Percentiles rank a stretch among this genome's conserved stretches.
Evolutionary conservation across 1,140 invertebrate genomes (phyloP).

Genomic region (Homarus americanus): DNA sequence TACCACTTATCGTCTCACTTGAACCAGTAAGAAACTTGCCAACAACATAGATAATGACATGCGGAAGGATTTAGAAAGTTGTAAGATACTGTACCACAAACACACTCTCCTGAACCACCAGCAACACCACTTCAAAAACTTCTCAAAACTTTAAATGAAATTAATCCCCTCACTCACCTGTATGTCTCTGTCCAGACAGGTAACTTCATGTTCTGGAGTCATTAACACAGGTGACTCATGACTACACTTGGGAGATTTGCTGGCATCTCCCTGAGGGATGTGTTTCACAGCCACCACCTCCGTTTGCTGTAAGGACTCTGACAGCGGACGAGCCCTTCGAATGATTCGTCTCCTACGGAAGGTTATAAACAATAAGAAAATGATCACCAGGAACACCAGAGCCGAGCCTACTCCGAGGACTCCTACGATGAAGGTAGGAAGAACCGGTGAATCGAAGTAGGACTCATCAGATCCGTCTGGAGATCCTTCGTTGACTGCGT

Average conservation of each 20-base stretch:
- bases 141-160: no score
- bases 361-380: neutral
- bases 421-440: slow-evolving; percentile 7
- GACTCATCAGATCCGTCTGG: neutral
- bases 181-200: neutral
- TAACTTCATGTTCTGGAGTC: neutral
- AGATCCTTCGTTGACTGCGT: neutral
- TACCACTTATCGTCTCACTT: no score
- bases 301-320: neutral
- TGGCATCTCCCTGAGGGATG: neutral
- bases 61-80: no score
- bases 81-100: no score
- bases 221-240: neutral
- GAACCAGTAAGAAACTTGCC: no score
- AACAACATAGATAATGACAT: no score
- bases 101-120: no score
- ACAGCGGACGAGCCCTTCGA: neutral
- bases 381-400: slow-evolving; percentile 16
- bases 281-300: neutral
- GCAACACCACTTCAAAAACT: no score
- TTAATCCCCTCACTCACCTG: neutral
- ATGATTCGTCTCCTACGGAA: neutral
- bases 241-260: neutral
- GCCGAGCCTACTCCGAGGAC: neutral
- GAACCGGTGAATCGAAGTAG: neutral